Evolutionary conservation across 2,888 invertebrate species (phyloP), one percentile per base, ranked within the genome.

Genomic region (Tipula lateralis): DNA sequence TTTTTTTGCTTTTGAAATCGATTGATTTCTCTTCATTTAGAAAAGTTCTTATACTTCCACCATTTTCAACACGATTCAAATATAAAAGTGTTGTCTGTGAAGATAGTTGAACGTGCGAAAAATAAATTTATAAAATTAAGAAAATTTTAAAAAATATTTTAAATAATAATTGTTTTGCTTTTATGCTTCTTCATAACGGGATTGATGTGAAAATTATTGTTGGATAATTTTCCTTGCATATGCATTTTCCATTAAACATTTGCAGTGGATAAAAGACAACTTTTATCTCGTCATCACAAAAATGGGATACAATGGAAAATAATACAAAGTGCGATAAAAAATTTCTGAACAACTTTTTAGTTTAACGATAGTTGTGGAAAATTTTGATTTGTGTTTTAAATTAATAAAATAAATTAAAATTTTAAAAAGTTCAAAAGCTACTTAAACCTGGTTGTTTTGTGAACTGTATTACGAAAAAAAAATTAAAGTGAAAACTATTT

Each of bases 291-390:
- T 66, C 66, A 24, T 66, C 24, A 66, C 66, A 24, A 66, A 66
- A 66, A 66, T 66, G 66, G 66, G 66, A 66, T 24, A 66, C 66
- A 66, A 66, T 66, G 66, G 66, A 66, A 66, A 66, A 66, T 66
- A 66, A 66, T 24, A 66, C 9, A 24, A 24, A 66, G 66, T 66
- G 66, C 44, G 44, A 50, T 50, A 50, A 50, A 50, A 44, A 44
- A 50, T 9, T 34, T 12, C 6, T 44, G 44, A 44, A 44, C 1
- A 44, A 44, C 19, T 24, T 66, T 44, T 44, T 0, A 50, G 5
- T 50, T 66, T 66, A 24, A 5, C 24, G 66, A 66, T 66, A 66
- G 24, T 66, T 66, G 66, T 66, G 66, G 66, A 66, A 66, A 66
- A 66, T 66, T 66, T 66, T 66, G 66, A 66, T 50, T 50, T 66